Evolutionary conservation across 1,140 invertebrate species (phyloP), one percentile per base, ranked within the genome.

Genomic region (Leucophenga varia): DNA sequence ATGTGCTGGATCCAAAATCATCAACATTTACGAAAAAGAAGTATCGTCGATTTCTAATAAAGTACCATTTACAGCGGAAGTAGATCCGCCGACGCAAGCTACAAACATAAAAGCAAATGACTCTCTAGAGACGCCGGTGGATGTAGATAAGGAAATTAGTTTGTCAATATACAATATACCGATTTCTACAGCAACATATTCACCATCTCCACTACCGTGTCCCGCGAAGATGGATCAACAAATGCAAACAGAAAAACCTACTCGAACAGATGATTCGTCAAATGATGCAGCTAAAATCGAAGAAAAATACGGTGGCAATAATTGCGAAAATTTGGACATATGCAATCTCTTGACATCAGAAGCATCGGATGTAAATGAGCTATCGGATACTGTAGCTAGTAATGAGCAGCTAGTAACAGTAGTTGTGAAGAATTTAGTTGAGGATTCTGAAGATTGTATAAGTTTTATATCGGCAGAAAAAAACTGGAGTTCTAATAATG

Each of bases 321-420:
- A 32, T 1, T 57, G 47, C 32, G 36, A 30, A 4, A 36, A 56
- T 9, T 17, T 47, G 1, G 13, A 13, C n/a, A n/a, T 22, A 14
- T 8, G 47, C 21, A 3, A 18, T 1, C 8, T n/a, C n/a, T n/a
- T n/a, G n/a, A 16, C 16, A 6, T 4, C 19, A 25, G 3, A 17
- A 17, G 21, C 37, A 32, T 3, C 17, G 2, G 7, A 44, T 18
- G 9, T 53, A n/a, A n/a, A n/a, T n/a, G n/a, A n/a, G 10, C 22
- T 14, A 1, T 31, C 37, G 16, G 4, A 25, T 0, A 43, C 49
- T 3, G 8, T 45, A 7, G 59, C 56, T 2, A 59, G 63, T 17
- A 61, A 67, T 39, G 56, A 67, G 32, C 60, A 67, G 34, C n/a
- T n/a, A n/a, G 60, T 67, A 22, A 67, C 64, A 28, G 59, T 63